Base-by-base conservation (phyloP, 2,113 vertebrate species). In the Anhinga rufa region DNA sequence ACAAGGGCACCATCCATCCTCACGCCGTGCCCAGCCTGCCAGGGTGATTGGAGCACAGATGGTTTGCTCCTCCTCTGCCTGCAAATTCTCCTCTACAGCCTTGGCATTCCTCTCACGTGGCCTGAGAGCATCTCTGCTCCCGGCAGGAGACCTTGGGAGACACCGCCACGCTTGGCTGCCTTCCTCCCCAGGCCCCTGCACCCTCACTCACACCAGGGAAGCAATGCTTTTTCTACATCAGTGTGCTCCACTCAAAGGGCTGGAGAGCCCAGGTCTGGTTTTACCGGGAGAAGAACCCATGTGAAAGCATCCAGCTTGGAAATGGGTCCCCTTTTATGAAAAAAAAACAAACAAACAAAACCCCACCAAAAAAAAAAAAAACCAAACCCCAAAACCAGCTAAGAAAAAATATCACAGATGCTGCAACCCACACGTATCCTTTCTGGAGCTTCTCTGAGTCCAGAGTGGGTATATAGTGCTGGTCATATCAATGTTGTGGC, bases 151-250 rank as follows among this genome's bases (percentile, higher is more conserved):
- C 17, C 34, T 8, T 0, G 9, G 28, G 49, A 26, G 22, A 40
- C 16, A 76, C 8, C 5, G 9, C 21, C 2, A 0, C 1, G 7
- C 25, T 80, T 6, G 1, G 49, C 11, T 15, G 6, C 36, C 8
- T 75, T 60, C 44, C 34, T 69, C 19, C 52, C 19, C 2, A 2
- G 38, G 29, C 6, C 34, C 14, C 31, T 0, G 2, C 12, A n/a
- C 19, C 18, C 18, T 70, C 1, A 0, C 25, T 75, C 6, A 2
- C 61, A 57, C 17, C 22, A 40, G 17, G 40, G 55, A 12, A 48
- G 25, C 0, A 0, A 60, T 8, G 6, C 16, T 70, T 90, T 62
- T 24, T 49, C 34, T 83, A 22, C 36, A 77, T 1, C 0, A 0
- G 5, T 55, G 24, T 2, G 2, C 46, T 72, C 46, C 26, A 8